A percentile compares a stretch with the other conserved stretches of the same genome.
Evolutionary conservation across 1,140 invertebrate genomes (phyloP).

Genomic region (Drosophila setifemur): DNA sequence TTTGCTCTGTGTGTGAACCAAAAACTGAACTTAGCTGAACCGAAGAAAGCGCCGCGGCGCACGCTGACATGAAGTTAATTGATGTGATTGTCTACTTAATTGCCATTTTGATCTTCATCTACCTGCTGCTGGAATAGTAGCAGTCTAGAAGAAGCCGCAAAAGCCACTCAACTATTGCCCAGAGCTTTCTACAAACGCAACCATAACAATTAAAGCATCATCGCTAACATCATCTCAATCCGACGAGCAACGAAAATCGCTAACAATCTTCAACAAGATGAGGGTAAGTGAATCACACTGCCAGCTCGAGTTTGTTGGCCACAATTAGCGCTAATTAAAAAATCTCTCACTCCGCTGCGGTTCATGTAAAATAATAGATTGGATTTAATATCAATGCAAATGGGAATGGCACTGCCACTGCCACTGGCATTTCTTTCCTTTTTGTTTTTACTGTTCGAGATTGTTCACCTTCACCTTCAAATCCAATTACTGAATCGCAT

Average conservation of each 20-base stretch:
- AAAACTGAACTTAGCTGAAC: neutral
- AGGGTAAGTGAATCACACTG: constrained; percentile 57
- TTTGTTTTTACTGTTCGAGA: neutral
- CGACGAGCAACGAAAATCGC: constrained; percentile 9
- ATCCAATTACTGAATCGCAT: constrained; percentile 26
- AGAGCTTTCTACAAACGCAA: constrained; percentile 52
- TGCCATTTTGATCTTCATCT: constrained; percentile 78
- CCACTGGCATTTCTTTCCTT: no score
- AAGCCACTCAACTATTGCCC: constrained; percentile 34
- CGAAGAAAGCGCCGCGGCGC: constrained; percentile 64
- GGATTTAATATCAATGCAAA: constrained; percentile 49
- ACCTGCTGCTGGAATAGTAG: constrained; percentile 70
- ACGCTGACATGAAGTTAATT: constrained; percentile 81
- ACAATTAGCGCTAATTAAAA: constrained; percentile 55
- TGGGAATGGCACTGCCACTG: constrained; percentile 20
- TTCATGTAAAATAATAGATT: constrained; percentile 8
- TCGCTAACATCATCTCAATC: constrained; percentile 10
- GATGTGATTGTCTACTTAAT: constrained; percentile 81
- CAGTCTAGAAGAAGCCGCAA: constrained; percentile 35
- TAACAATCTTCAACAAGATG: constrained; percentile 34
- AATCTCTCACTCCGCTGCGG: constrained; percentile 14
- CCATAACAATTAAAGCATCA: constrained; percentile 3
- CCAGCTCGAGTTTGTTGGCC: constrained; percentile 30
- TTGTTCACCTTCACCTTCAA: constrained; percentile 34
- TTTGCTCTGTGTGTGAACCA: constrained; percentile 21